phyloP scores from a whole-genome alignment of 2,797 vertebrate species.

The Gastrophryne carolinensis region DNA sequence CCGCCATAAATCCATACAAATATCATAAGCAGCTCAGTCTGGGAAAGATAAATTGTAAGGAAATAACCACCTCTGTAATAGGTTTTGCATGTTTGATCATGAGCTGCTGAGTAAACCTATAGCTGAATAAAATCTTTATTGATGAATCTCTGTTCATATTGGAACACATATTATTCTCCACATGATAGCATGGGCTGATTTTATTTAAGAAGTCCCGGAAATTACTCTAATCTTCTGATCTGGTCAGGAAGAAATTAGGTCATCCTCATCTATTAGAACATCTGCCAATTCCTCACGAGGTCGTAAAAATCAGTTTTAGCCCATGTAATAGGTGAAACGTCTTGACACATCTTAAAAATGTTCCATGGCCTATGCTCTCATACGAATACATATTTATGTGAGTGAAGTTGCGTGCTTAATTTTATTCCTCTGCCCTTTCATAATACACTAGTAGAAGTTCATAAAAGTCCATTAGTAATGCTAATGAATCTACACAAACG shows the following conservation, averaged over 20 bases:
- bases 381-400: constrained; percentile 43
- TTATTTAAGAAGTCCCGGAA: constrained; percentile 50
- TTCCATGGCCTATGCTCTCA: constrained; percentile 22
- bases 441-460: constrained; percentile 51
- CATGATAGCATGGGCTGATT: constrained; percentile 51
- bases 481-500: constrained; percentile 46
- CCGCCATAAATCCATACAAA: constrained; percentile 34
- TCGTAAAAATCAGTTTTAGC: constrained; percentile 29
- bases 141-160: constrained; percentile 41
- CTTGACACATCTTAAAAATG: constrained; percentile 46
- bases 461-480: constrained; percentile 30
- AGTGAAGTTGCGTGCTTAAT: constrained; percentile 28
- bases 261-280: constrained; percentile 52
- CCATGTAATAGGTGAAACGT: constrained; percentile 49
- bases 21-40: constrained; percentile 7
- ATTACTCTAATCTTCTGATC: constrained; percentile 55
- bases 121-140: constrained; percentile 34
- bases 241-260: constrained; percentile 47
- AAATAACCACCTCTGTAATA: constrained; percentile 48
- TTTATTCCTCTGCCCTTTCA: constrained; percentile 38
- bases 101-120: constrained; percentile 42
- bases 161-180: constrained; percentile 37
- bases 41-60: constrained; percentile 39
- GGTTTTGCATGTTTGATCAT: constrained; percentile 8
- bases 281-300: constrained; percentile 49